Percentiles rank a stretch among this genome's conserved stretches.
These are phyloP conservation scores for Euura saliciscinereae DNA, from an alignment of 1,140 invertebrate species.

Conservation along the genomic window DNA sequence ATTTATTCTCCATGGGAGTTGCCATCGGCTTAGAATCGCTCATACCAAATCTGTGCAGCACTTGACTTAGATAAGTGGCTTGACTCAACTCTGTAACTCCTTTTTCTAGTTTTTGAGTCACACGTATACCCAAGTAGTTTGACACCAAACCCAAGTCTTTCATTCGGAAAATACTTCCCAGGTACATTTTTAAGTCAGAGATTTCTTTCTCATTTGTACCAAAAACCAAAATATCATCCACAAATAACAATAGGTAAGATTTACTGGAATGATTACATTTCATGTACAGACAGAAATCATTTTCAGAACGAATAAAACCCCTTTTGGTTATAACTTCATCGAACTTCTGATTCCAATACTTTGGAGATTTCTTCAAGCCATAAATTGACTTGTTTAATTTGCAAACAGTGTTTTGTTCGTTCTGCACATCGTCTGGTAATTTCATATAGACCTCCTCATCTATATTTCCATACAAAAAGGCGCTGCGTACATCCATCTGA, in stretches of 20 bases:
- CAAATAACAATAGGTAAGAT: too few species aligned
- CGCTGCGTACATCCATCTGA: conserved; percentile 17
- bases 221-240: conserved; percentile 11
- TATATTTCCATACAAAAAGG: too few species aligned
- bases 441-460: conserved; percentile 28
- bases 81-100: conserved; percentile 27
- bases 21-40: conserved; percentile 23
- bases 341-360: conserved; percentile 15
- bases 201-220: conserved; percentile 19
- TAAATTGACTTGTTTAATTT: conserved; percentile 25
- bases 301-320: conserved; percentile 24
- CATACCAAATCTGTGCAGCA: conserved; percentile 34
- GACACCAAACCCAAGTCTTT: too few species aligned
- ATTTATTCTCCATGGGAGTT: conserved; percentile 24
- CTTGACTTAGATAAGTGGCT: conserved; percentile 27
- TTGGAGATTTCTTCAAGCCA: conserved; percentile 14
- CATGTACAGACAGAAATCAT: conserved; percentile 35
- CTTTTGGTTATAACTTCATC: neutral
- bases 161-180: conserved; percentile 20
- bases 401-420: conserved; percentile 22
- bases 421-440: conserved; percentile 30
- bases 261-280: too few species aligned
- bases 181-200: conserved; percentile 24
- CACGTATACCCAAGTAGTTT: too few species aligned
- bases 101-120: conserved; percentile 28